A percentile compares a stretch with the other conserved stretches of the same genome.
Conservation (phyloP, 1,140 invertebrate genomes). For the Probaryconus sp. region DNA sequence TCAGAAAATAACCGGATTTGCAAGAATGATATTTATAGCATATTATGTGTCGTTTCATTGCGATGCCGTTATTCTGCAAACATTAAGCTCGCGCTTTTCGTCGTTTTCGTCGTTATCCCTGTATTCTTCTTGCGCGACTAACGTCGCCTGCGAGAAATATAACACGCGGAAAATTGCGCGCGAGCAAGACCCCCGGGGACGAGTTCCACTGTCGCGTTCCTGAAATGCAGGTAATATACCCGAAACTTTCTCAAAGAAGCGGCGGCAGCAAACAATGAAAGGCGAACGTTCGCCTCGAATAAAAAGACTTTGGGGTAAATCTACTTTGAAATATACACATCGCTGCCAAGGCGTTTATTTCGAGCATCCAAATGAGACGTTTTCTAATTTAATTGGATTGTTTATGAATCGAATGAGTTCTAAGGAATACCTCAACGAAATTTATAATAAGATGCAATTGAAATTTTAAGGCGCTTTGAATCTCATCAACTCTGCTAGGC, state of each 20-base stretch:
- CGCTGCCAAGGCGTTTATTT: slow-evolving; percentile 18
- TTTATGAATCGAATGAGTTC: too few species aligned
- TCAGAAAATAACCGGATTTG: slow-evolving; percentile 54
- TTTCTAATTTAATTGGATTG: not conserved
- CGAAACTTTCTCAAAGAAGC: slow-evolving; percentile 38
- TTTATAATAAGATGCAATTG: too few species aligned
- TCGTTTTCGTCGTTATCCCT: slow-evolving; percentile 58
- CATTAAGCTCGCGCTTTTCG: slow-evolving; percentile 56
- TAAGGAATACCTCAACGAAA: too few species aligned
- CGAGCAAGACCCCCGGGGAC: slow-evolving; percentile 50
- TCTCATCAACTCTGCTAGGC: too few species aligned
- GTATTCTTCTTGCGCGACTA: slow-evolving; percentile 54
- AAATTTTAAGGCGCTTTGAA: too few species aligned
- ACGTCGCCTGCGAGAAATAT: slow-evolving; percentile 56
- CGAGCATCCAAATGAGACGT: slow-evolving; percentile 1
- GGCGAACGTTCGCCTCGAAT: slow-evolving; percentile 12
- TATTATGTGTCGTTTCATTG: slow-evolving; percentile 55
- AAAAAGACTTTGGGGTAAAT: slow-evolving; percentile 34
- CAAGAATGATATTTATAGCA: slow-evolving; percentile 54
- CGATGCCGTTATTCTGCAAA: slow-evolving; percentile 48
- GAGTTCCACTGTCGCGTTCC: slow-evolving; percentile 44
- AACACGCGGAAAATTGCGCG: slow-evolving; percentile 54
- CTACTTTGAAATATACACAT: slow-evolving; percentile 51
- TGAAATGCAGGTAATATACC: slow-evolving; percentile 52
- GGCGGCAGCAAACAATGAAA: slow-evolving; percentile 38